Conservation (phyloP, 2,888 invertebrate species). For the Pogonocherus hispidulus region DNA sequence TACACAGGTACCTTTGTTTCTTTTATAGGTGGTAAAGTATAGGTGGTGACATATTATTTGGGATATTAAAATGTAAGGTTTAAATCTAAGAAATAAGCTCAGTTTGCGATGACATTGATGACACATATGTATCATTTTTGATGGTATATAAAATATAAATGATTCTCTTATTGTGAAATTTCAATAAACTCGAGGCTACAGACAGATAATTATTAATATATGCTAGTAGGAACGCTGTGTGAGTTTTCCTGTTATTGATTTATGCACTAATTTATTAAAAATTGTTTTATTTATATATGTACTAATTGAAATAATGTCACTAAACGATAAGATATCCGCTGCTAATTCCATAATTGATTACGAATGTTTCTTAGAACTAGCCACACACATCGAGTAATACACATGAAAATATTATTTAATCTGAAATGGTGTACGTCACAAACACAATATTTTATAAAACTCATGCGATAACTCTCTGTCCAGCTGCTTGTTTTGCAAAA, state of each 20-base stretch:
- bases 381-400: conserved; percentile 52
- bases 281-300: conserved; percentile 45
- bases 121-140: no score
- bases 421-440: conserved; percentile 7
- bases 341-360: conserved; percentile 58
- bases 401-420: conserved; percentile 4
- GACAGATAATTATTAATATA: not conserved
- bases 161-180: no score
- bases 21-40: no score
- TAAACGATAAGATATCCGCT: conserved; percentile 52
- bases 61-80: no score
- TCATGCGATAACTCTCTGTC: conserved; percentile 4
- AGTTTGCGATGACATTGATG: no score
- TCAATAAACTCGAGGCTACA: no score
- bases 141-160: no score
- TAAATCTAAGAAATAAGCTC: no score
- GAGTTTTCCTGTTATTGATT: conserved; percentile 15
- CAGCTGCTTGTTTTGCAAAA: conserved; percentile 17
- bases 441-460: conserved; percentile 4
- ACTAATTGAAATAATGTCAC: conserved; percentile 47
- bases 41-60: no score
- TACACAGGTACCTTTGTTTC: no score
- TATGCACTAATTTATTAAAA: conserved; percentile 30
- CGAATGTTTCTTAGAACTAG: conserved; percentile 52
- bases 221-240: conserved; percentile 10